These are phyloP conservation scores for Meandrina meandrites DNA, from an alignment of 92 coral and sea anemone species.

Conservation along the genomic window DNA sequence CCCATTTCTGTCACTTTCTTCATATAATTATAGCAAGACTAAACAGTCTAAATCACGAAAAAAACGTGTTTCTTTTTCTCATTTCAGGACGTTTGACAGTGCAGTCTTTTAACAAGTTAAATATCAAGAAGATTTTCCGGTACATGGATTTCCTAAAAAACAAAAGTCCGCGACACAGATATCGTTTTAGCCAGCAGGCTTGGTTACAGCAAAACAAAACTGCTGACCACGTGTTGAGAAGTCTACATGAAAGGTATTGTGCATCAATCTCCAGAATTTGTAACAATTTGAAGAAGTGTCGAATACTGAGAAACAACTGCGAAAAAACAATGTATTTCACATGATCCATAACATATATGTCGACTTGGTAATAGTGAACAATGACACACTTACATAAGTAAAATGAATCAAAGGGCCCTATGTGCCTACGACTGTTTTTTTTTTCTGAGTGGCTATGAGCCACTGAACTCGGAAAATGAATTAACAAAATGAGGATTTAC, in stretches of 20 bases:
- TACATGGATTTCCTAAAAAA: constrained; percentile 77
- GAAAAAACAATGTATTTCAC: not conserved
- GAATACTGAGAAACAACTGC: not conserved
- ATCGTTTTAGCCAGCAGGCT: constrained; percentile 91
- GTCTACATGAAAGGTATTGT: constrained; percentile 72
- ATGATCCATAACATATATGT: no score
- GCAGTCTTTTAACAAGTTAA: constrained; percentile 63
- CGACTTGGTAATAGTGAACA: no score
- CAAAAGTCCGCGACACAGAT: constrained; percentile 89
- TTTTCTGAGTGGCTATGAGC: no score
- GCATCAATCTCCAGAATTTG: no score
- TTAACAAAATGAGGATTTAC: no score
- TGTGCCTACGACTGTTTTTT: no score
- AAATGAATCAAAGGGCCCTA: no score
- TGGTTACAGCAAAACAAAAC: constrained; percentile 87
- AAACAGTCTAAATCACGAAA: not conserved
- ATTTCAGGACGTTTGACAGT: constrained; percentile 56
- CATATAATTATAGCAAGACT: no score
- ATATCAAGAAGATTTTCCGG: constrained; percentile 69
- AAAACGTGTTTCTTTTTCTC: not conserved
- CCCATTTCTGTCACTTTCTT: no score
- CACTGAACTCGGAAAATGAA: no score
- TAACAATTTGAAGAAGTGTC: no score
- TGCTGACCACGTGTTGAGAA: constrained; percentile 72
- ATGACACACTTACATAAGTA: no score